phyloP scores from a whole-genome alignment of 2,113 vertebrate species.

The Polypterus senegalus region DNA sequence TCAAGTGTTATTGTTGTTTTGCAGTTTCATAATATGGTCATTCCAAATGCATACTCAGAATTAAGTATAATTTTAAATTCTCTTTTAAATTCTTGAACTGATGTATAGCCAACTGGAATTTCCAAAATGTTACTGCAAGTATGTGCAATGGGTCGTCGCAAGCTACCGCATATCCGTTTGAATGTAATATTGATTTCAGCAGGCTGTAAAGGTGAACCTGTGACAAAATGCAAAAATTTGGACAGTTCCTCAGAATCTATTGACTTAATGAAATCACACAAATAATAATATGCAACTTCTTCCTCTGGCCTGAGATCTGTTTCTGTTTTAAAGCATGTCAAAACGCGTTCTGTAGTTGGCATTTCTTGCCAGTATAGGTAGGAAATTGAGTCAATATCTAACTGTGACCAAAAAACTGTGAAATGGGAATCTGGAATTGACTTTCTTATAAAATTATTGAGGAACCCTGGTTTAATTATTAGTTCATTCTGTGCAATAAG shows the following conservation, averaged over 20 bases:
- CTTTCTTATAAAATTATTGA: too few species aligned
- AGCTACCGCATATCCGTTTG: not conserved
- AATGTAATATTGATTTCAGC: not conserved
- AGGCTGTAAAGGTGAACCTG: not conserved
- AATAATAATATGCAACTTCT: not conserved
- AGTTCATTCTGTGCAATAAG: too few species aligned
- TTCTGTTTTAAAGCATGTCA: not conserved
- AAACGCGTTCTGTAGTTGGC: not conserved
- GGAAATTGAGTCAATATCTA: not conserved
- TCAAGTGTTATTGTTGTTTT: not conserved
- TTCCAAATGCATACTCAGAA: not conserved
- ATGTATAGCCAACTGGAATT: not conserved
- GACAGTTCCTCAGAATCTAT: not conserved
- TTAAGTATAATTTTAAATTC: not conserved
- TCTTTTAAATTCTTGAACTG: slow-evolving; percentile 3
- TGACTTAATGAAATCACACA: slow-evolving; percentile 1
- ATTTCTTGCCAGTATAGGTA: not conserved
- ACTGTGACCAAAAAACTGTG: slow-evolving; percentile 3
- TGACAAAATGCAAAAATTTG: slow-evolving; percentile 1
- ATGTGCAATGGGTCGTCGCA: not conserved
- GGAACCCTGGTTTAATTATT: too few species aligned
- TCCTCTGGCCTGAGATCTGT: slow-evolving; percentile 2
- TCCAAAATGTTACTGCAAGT: not conserved
- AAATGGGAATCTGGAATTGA: slow-evolving; percentile 2
- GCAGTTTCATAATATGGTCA: not conserved